phyloP scores from a whole-genome alignment of 2,113 vertebrate species.

The Serinus canaria region DNA sequence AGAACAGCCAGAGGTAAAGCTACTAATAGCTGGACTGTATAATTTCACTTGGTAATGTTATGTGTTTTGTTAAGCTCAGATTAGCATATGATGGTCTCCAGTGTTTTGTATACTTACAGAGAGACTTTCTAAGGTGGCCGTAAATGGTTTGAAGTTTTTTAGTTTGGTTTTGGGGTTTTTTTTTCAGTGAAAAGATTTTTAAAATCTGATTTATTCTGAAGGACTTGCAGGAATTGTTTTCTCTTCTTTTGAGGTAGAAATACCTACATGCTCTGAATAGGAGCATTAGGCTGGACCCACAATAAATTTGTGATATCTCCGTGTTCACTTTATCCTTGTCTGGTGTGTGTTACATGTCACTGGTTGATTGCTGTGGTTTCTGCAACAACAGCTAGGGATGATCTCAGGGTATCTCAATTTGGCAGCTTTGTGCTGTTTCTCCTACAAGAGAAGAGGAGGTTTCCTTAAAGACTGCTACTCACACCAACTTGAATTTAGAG shows the following conservation, averaged over 20 bases:
- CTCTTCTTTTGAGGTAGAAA: not conserved
- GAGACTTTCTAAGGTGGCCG: not conserved
- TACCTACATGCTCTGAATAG: not conserved
- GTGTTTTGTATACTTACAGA: not conserved
- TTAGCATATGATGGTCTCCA: constrained; percentile 57
- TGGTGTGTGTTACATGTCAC: not conserved
- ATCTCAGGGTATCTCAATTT: not conserved
- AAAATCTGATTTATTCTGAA: not conserved
- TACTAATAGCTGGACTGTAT: constrained; percentile 69
- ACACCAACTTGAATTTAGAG: not conserved
- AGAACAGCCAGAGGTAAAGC: constrained; percentile 67
- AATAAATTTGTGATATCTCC: not conserved
- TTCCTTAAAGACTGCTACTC: not conserved
- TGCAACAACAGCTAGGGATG: not conserved
- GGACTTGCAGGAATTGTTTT: not conserved
- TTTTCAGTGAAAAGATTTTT: not conserved
- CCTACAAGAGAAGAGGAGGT: not conserved
- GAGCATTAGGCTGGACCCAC: rapidly evolving
- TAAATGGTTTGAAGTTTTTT: not conserved
- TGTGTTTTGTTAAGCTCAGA: constrained; percentile 63
- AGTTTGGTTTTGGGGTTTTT: not conserved
- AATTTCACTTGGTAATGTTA: constrained; percentile 65
- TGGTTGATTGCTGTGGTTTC: not conserved
- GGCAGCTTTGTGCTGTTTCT: not conserved
- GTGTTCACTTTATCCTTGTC: not conserved